Evolutionary conservation across 1,140 invertebrate genomes (phyloP).

Genomic region (Drosophila setifemur): DNA sequence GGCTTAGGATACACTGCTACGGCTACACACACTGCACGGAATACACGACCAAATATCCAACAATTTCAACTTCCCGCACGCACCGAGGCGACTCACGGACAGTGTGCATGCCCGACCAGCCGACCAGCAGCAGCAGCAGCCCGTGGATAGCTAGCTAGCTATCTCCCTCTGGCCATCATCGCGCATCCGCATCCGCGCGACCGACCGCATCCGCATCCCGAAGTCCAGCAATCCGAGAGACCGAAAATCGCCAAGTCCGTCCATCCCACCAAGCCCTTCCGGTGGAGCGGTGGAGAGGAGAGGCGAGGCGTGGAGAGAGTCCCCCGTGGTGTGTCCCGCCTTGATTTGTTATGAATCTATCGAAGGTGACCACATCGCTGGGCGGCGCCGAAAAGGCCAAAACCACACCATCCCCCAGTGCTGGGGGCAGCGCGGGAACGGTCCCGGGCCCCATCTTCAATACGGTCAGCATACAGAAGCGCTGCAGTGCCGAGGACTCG

Average conservation of each 20-base stretch:
- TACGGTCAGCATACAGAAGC: slow-evolving; percentile 66
- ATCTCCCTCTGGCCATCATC: slow-evolving; percentile 57
- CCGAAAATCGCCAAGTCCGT: no score
- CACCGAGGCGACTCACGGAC: no score
- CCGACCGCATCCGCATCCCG: slow-evolving; percentile 25
- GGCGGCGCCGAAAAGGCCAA: slow-evolving; percentile 79
- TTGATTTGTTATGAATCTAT: slow-evolving; percentile 80
- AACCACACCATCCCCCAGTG: slow-evolving; percentile 45
- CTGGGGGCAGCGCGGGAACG: slow-evolving; percentile 52
- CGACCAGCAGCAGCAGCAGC: neutral
- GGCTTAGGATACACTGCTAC: slow-evolving; percentile 55
- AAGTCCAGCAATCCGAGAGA: no score
- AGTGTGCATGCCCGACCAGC: no score
- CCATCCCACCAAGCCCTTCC: no score
- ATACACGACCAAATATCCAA: no score
- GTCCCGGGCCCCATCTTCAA: slow-evolving; percentile 53
- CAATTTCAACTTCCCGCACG: no score
- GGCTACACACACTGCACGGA: no score
- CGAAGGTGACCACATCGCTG: slow-evolving; percentile 79
- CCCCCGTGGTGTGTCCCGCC: slow-evolving; percentile 28
- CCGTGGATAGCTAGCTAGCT: slow-evolving; percentile 36
- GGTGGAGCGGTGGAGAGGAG: no score
- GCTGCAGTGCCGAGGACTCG: slow-evolving; percentile 56
- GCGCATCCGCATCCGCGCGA: slow-evolving; percentile 37
- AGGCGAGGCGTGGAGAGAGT: slow-evolving; percentile 26